Base-by-base conservation (phyloP, 2,888 invertebrate species). In the Muschampia plurimacula region DNA sequence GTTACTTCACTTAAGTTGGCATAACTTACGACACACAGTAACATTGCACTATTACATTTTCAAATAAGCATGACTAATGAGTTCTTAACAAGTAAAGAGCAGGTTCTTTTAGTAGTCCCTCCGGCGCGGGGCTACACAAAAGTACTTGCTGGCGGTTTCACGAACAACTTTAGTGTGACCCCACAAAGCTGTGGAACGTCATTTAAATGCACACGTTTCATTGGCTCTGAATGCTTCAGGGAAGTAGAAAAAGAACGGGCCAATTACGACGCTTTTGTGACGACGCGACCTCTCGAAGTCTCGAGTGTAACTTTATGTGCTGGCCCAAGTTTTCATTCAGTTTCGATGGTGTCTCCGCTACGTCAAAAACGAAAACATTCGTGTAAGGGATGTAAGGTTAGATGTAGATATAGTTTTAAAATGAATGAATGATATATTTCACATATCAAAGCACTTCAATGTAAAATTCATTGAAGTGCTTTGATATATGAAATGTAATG, bases 141-240 rank as follows among this genome's bases (percentile, higher is more conserved):
- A 89, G 89, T 89, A 84, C 85, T 86, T 83, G 81, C 86, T 86
- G 86, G 89, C 86, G 91, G 92, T 91, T 92, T 90, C 85, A 88
- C 86, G 89, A 87, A 88, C 89, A 89, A 92, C 89, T 91, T 91
- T 90, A 91, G 91, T 91, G 90, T 92, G 90, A 90, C 91, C 91
- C 92, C 92, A 93, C 93, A 93, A 93, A 94, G 93, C 91, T 81
- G 84, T 84, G 88, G 91, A 88, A 92, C 92, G 93, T 94, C 93
- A 93, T 94, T 94, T 94, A 94, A 94, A 93, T 93, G 94, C 94
- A 93, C 93, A 94, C 94, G 94, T 93, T 92, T 94, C 94, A 94
- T 94, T 93, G 93, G 93, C 87, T 93, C 89, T 92, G 92, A 94
- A 94, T 93, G 93, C 92, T 93, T 91, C 90, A 89, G 92, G 91